Conservation (phyloP, 2,113 vertebrate species). For the Nibea coibor region DNA sequence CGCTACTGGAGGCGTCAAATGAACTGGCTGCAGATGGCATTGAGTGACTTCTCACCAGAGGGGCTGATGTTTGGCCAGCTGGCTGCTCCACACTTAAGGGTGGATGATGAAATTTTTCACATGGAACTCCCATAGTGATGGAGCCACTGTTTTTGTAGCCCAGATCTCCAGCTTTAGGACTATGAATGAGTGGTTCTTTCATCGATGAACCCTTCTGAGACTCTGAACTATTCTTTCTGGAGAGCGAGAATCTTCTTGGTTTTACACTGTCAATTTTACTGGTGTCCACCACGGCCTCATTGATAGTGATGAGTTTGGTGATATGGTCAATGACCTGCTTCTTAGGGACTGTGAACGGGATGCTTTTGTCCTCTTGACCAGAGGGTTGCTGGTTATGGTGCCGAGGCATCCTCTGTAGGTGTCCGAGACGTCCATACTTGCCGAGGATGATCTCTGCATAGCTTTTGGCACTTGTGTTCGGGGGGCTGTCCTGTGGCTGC, state of each 20-base stretch:
- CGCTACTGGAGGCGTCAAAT: slow-evolving; percentile 84
- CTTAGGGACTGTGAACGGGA: slow-evolving; percentile 90
- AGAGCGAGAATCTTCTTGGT: slow-evolving; percentile 94
- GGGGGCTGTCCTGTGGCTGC: slow-evolving; percentile 90
- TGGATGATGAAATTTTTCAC: slow-evolving; percentile 81
- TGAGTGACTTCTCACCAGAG: slow-evolving; percentile 95
- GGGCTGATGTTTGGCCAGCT: slow-evolving; percentile 77
- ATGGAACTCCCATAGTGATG: slow-evolving; percentile 82
- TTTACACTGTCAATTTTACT: slow-evolving; percentile 98
- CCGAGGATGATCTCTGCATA: slow-evolving; percentile 96
- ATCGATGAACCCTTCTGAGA: slow-evolving; percentile 86
- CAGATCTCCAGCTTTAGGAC: slow-evolving; percentile 80
- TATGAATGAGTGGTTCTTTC: slow-evolving; percentile 86
- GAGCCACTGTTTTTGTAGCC: slow-evolving; percentile 80
- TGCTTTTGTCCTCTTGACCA: slow-evolving; percentile 84
- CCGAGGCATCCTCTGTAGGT: slow-evolving; percentile 86
- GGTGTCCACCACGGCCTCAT: slow-evolving; percentile 97
- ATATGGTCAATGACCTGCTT: slow-evolving; percentile 98
- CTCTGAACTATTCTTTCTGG: slow-evolving; percentile 92
- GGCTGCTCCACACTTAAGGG: slow-evolving; percentile 63
- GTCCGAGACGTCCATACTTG: slow-evolving; percentile 94
- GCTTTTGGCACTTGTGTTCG: slow-evolving; percentile 93
- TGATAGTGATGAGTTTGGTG: slow-evolving; percentile 98
- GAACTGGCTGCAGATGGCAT: slow-evolving; percentile 92
- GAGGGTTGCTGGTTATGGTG: slow-evolving; percentile 81